Evolutionary conservation across 2,113 vertebrate species (phyloP), one percentile per base, ranked within the genome.

Genomic region (Strix uralensis): DNA sequence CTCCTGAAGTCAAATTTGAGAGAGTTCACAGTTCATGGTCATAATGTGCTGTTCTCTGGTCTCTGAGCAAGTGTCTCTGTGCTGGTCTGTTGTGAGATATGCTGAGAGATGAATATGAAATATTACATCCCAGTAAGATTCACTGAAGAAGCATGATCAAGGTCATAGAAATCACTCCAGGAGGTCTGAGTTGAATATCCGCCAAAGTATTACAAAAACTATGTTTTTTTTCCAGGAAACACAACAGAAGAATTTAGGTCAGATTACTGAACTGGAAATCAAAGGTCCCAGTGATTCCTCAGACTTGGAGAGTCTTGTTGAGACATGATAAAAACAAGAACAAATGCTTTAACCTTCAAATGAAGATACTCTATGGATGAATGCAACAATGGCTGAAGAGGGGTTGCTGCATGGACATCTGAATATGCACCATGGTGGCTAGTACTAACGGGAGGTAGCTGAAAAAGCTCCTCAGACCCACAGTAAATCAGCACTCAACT

Each of bases 171-270:
- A 80, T 80, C 66, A 62, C 62, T 87, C 62, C 62, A 90, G 81
- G 62, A 92, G 49, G 73, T 87, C 66, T 72, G 61, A 91, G 20
- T 8, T 27, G 19, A 89, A 58, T 22, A 38, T 85, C 40, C 72
- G 89, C 81, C 66, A 83, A 90, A 91, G 19, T 47, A 46, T 77
- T 85, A 51, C 18, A 91, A 52, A 58, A 92, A 3, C 2, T 16
- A 32, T 81, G 5, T 12, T 42, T 67, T 81, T 95, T 75, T 18
- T 18, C 44, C 78, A 62, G 87, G 70, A 95, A 96, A 90, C 22
- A 38, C 61, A 94, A 42, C 36, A 82, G 81, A 95, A 85, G 16
- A 90, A 87, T 96, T 86, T 79, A 61, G 84, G 87, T 92, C 84
- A 91, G 58, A 42, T 77, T 87, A 69, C 78, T 91, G 54, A 94